phyloP scores from a whole-genome alignment of 2,113 vertebrate species.

The Drymodes brunneopygia region DNA sequence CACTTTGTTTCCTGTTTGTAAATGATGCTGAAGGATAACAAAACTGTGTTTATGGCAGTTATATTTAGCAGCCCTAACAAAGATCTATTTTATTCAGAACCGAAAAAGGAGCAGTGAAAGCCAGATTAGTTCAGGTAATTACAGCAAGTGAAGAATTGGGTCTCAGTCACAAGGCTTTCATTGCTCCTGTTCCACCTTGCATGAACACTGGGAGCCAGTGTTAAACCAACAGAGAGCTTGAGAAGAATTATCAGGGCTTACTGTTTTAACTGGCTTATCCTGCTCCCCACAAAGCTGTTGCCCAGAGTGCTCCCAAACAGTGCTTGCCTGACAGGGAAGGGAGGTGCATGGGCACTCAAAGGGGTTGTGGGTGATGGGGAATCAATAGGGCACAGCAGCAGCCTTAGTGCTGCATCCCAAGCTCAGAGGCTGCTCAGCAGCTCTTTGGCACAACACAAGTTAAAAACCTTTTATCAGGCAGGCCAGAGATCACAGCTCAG shows the following conservation, averaged over 20 bases:
- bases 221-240: not conserved
- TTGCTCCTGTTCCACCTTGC: not conserved
- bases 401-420: not conserved
- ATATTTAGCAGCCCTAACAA: not conserved
- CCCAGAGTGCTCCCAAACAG: rapidly evolving
- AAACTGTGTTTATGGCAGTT: not conserved
- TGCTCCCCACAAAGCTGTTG: not conserved
- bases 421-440: not conserved
- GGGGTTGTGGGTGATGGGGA: not conserved
- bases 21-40: not conserved
- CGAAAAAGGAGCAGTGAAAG: not conserved
- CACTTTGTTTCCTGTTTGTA: not conserved
- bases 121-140: not conserved
- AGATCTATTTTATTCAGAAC: not conserved
- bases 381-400: not conserved
- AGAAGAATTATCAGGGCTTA: not conserved
- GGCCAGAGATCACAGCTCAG: not conserved
- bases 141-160: not conserved
- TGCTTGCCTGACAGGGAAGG: not conserved
- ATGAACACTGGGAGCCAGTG: not conserved
- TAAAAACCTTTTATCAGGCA: not conserved
- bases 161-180: not conserved
- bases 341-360: rapidly evolving
- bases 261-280: not conserved
- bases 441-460: not conserved